These are phyloP conservation scores for Oreochromis aureus DNA, from an alignment of 2,113 vertebrate genomes.

Conservation along the genomic window DNA sequence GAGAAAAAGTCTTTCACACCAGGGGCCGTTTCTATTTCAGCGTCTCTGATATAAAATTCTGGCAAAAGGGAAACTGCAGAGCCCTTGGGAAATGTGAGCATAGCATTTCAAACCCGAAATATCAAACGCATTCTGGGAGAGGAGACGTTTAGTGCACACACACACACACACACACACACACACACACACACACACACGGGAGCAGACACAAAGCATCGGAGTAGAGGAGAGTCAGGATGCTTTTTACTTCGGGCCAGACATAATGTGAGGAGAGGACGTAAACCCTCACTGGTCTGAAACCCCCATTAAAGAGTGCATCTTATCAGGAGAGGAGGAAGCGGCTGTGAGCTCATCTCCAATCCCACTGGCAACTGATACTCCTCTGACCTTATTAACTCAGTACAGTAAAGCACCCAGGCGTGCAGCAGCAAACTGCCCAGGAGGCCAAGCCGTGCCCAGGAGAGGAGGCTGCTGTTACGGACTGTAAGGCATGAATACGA, in stretches of 20 bases:
- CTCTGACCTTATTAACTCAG: constrained; percentile 62
- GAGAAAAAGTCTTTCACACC: not conserved
- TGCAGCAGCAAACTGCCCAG: constrained; percentile 40
- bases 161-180: not conserved
- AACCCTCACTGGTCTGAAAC: constrained; percentile 33
- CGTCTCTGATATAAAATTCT: not conserved
- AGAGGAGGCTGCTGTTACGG: constrained; percentile 1
- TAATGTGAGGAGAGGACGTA: constrained; percentile 17
- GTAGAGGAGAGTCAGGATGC: not conserved
- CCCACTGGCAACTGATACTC: constrained; percentile 42
- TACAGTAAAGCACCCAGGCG: constrained; percentile 53
- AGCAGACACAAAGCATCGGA: not conserved
- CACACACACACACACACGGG: not conserved
- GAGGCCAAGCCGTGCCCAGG: constrained; percentile 39
- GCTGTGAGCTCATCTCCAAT: constrained; percentile 14
- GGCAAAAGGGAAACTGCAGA: not conserved
- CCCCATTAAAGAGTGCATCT: constrained; percentile 53
- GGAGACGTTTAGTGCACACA: not conserved
- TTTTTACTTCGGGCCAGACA: constrained; percentile 27
- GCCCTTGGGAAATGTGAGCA: constrained; percentile 52
- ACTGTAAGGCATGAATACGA: not conserved
- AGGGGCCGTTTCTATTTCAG: not conserved
- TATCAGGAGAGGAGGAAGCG: constrained; percentile 41
- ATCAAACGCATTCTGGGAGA: constrained; percentile 18
- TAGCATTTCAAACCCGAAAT: constrained; percentile 59